Evolutionary conservation across 2,797 vertebrate genomes (phyloP).

Genomic region (Darevskia nairensis): DNA sequence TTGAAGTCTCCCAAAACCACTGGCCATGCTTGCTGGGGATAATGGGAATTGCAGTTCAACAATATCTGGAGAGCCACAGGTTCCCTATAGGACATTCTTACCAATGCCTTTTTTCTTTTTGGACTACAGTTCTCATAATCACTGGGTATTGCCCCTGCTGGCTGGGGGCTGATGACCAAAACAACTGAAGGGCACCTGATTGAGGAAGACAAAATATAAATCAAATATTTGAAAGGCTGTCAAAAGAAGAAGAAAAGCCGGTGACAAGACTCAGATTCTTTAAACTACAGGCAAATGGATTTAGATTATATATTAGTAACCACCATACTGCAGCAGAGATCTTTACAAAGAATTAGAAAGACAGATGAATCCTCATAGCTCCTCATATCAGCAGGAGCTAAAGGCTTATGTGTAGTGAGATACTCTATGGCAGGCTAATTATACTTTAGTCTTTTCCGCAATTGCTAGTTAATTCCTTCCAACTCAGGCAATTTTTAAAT

Average conservation of each 20-base stretch:
- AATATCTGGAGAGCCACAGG: too few relatives aligned
- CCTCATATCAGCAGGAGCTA: not conserved
- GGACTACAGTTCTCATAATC: too few relatives aligned
- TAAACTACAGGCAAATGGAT: not conserved
- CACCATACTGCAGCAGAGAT: slow-evolving; percentile 1
- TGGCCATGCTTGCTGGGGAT: too few relatives aligned
- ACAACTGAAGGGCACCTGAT: too few relatives aligned
- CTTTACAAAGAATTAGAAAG: not conserved
- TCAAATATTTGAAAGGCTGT: not conserved
- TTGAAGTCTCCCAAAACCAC: too few relatives aligned
- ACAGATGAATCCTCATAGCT: not conserved
- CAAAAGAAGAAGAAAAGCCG: not conserved
- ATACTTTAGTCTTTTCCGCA: not conserved
- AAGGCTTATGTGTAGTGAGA: not conserved
- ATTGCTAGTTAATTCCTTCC: slow-evolving; percentile 41
- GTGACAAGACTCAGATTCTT: not conserved
- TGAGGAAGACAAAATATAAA: not conserved
- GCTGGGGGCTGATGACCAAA: too few relatives aligned
- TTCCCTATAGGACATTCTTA: too few relatives aligned
- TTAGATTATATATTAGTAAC: slow-evolving; percentile 3
- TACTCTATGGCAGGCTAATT: not conserved
- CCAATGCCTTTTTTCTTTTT: too few relatives aligned
- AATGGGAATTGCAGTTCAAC: too few relatives aligned
- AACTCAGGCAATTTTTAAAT: slow-evolving; percentile 31
- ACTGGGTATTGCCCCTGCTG: too few relatives aligned